Evolutionary conservation across 2,113 vertebrate genomes (phyloP).

Genomic region (Myotis lucifugus): DNA sequence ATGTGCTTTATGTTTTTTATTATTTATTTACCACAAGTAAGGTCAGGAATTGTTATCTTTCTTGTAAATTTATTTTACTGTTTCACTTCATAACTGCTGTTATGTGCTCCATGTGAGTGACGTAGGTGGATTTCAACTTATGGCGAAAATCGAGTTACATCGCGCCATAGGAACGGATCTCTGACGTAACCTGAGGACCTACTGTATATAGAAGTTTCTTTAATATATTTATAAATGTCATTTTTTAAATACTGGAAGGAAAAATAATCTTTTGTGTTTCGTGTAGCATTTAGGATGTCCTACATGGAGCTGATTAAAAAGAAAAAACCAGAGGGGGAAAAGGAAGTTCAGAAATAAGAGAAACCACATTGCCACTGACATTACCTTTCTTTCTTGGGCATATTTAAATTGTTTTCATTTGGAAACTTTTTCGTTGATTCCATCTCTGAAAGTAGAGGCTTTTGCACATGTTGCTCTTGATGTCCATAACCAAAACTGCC

Average conservation of each 20-base stretch:
- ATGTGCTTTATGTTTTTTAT: too few relatives aligned
- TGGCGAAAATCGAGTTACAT: too few relatives aligned
- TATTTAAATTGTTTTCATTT: neutral
- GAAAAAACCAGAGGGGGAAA: neutral
- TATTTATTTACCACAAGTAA: too few relatives aligned
- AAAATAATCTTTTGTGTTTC: slow-evolving; percentile 70
- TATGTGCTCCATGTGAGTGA: too few relatives aligned
- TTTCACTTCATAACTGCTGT: too few relatives aligned
- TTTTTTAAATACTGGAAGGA: slow-evolving; percentile 74
- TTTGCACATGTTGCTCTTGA: neutral
- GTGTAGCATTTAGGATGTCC: slow-evolving; percentile 53
- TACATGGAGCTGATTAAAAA: slow-evolving; percentile 65
- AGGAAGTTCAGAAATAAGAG: neutral
- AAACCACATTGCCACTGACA: neutral
- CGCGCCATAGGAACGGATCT: too few relatives aligned
- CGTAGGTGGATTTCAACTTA: too few relatives aligned
- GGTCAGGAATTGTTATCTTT: too few relatives aligned
- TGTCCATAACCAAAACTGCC: neutral
- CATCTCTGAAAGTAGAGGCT: slow-evolving; percentile 23
- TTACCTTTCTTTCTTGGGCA: neutral
- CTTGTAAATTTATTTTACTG: too few relatives aligned
- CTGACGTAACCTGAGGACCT: too few relatives aligned
- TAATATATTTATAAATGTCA: slow-evolving; percentile 64
- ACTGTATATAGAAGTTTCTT: slow-evolving; percentile 54
- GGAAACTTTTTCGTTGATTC: neutral